Conservation (phyloP, 2,888 invertebrate species). For the Coleophora flavipennella region DNA sequence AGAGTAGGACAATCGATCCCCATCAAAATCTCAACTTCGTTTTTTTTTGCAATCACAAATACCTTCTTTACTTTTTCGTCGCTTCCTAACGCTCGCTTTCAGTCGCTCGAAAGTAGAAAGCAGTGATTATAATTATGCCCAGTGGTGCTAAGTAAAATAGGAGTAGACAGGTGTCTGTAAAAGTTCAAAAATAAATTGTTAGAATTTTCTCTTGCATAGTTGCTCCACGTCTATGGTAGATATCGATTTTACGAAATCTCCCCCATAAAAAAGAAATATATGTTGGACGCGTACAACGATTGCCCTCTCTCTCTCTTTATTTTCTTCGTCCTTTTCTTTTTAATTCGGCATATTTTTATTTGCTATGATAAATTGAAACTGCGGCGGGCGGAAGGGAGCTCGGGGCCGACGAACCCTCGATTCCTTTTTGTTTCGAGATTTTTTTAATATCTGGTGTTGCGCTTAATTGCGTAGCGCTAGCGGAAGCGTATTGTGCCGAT, state of each 20-base stretch:
- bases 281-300: constrained; percentile 48
- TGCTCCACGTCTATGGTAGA: constrained; percentile 21
- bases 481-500: constrained; percentile 61
- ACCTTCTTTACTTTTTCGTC: too few relatives aligned
- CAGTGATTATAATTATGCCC: too few relatives aligned
- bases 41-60: too few relatives aligned
- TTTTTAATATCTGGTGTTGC: constrained; percentile 69
- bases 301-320: constrained; percentile 51
- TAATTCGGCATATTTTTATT: constrained; percentile 70
- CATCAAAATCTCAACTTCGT: too few relatives aligned
- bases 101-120: too few relatives aligned
- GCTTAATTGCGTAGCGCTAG: constrained; percentile 65
- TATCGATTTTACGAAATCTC: constrained; percentile 39
- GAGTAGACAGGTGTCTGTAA: too few relatives aligned
- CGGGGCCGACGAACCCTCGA: constrained; percentile 21
- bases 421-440: constrained; percentile 69
- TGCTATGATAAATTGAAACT: constrained; percentile 71
- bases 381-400: constrained; percentile 36
- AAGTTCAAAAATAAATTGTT: too few relatives aligned
- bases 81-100: too few relatives aligned
- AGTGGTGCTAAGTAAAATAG: too few relatives aligned
- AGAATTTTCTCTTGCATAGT: too few relatives aligned
- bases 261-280: constrained; percentile 50
- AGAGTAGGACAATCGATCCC: too few relatives aligned
- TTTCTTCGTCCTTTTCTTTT: constrained; percentile 67